Evolutionary conservation across 2,113 vertebrate species (phyloP).

Genomic region (Romanogobio albipinnatus): DNA sequence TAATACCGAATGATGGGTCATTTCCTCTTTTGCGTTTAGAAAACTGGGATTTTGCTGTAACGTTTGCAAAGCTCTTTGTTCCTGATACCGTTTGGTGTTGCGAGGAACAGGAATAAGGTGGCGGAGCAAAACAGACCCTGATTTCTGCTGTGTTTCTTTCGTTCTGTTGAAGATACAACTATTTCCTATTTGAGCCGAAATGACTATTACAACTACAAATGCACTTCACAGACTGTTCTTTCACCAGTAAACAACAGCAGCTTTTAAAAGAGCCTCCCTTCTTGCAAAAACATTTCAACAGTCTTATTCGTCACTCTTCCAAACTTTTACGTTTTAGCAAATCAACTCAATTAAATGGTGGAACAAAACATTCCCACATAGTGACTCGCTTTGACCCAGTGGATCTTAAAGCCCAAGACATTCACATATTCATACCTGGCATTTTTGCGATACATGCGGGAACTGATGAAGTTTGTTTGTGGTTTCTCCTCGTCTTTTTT

Average conservation of each 20-base stretch:
- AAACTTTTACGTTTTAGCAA: neutral
- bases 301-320: neutral
- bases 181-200: constrained; percentile 18
- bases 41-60: constrained; percentile 49
- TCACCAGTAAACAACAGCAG: neutral
- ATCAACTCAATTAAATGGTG: neutral
- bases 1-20: constrained; percentile 50
- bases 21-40: constrained; percentile 48
- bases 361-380: constrained; percentile 9
- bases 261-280: neutral
- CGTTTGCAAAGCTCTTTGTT: constrained; percentile 57
- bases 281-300: neutral
- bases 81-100: constrained; percentile 35
- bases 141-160: constrained; percentile 32
- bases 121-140: constrained; percentile 42
- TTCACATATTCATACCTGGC: neutral
- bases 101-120: constrained; percentile 47
- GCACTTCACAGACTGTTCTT: neutral
- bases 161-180: constrained; percentile 9
- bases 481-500: neutral
- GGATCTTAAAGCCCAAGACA: neutral
- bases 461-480: neutral
- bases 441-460: neutral
- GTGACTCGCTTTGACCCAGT: neutral
- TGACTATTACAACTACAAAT: constrained; percentile 20